phyloP scores from a whole-genome alignment of 1,140 invertebrate species.

The Drosophila lacteicornis region DNA sequence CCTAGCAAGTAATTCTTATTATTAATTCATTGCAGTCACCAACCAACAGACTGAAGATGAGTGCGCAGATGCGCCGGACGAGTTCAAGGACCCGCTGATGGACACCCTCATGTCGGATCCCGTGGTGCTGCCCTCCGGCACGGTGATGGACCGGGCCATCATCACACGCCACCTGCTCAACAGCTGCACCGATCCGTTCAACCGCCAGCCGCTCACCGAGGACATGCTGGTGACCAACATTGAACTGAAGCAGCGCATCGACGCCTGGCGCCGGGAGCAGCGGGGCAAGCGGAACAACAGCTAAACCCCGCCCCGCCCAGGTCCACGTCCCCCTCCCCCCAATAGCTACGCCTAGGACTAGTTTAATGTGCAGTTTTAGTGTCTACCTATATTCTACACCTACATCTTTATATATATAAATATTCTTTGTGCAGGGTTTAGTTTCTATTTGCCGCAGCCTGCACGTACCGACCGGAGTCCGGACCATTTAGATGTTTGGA shows the following conservation, averaged over 20 bases:
- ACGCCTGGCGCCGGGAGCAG: slow-evolving; percentile 92
- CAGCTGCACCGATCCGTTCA: slow-evolving; percentile 98
- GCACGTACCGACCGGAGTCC: neutral
- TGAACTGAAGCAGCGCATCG: slow-evolving; percentile 92
- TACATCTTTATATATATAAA: slow-evolving; percentile 43
- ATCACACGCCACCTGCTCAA: slow-evolving; percentile 97
- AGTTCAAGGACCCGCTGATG: slow-evolving; percentile 99
- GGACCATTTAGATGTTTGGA: slow-evolving; percentile 16
- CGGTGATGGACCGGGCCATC: slow-evolving; percentile 97
- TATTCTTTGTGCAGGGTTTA: slow-evolving; percentile 38
- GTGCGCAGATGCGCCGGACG: slow-evolving; percentile 97
- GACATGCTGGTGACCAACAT: slow-evolving; percentile 91
- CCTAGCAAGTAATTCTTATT: neutral
- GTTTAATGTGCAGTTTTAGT: slow-evolving; percentile 79
- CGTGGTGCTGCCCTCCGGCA: slow-evolving; percentile 96
- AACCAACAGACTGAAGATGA: slow-evolving; percentile 96
- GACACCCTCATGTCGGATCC: slow-evolving; percentile 99
- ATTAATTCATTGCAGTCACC: slow-evolving; percentile 86
- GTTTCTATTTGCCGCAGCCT: slow-evolving; percentile 12
- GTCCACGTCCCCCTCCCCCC: neutral
- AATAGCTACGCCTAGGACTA: slow-evolving; percentile 53
- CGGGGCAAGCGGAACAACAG: slow-evolving; percentile 85
- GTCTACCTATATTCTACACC: slow-evolving; percentile 59
- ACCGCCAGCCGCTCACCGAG: slow-evolving; percentile 95
- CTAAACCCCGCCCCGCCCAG: slow-evolving; percentile 41